These are phyloP conservation scores for Cactoblastis cactorum DNA, from an alignment of 2,888 invertebrate genomes.

Conservation along the genomic window DNA sequence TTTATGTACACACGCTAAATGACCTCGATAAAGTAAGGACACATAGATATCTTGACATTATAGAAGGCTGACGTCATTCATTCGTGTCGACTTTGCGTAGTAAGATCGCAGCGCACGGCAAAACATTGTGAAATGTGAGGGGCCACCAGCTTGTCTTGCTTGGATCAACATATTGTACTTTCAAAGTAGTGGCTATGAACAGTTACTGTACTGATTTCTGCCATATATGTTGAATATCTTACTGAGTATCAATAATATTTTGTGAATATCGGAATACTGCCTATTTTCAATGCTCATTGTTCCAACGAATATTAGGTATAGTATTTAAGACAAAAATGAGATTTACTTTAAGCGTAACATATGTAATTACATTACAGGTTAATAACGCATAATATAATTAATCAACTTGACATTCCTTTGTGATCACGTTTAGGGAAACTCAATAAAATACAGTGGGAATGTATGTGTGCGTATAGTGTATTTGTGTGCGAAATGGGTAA, in stretches of 20 bases:
- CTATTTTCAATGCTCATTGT: slow-evolving; percentile 69
- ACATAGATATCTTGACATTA: slow-evolving; percentile 61
- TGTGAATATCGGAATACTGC: slow-evolving; percentile 62
- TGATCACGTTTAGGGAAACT: neutral
- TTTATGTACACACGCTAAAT: slow-evolving; percentile 54
- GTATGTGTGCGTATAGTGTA: slow-evolving; percentile 17
- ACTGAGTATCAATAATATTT: slow-evolving; percentile 58
- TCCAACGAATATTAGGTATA: slow-evolving; percentile 74
- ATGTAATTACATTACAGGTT: neutral
- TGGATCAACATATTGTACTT: slow-evolving; percentile 62
- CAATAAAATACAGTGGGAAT: slow-evolving; percentile 8
- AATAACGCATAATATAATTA: neutral
- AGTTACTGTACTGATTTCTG: slow-evolving; percentile 71
- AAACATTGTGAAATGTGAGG: slow-evolving; percentile 79
- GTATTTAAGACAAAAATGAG: slow-evolving; percentile 54
- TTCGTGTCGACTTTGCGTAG: slow-evolving; percentile 31
- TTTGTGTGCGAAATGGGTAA: slow-evolving; percentile 13
- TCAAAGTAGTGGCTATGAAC: slow-evolving; percentile 73
- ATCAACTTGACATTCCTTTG: neutral
- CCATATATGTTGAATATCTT: slow-evolving; percentile 66
- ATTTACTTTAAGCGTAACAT: slow-evolving; percentile 25
- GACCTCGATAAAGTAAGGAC: slow-evolving; percentile 69
- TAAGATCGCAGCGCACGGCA: slow-evolving; percentile 58
- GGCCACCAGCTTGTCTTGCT: slow-evolving; percentile 68
- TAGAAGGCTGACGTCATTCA: slow-evolving; percentile 76